Evolutionary conservation across 1,140 invertebrate genomes (phyloP).

Genomic region (Drosophila lacteicornis): DNA sequence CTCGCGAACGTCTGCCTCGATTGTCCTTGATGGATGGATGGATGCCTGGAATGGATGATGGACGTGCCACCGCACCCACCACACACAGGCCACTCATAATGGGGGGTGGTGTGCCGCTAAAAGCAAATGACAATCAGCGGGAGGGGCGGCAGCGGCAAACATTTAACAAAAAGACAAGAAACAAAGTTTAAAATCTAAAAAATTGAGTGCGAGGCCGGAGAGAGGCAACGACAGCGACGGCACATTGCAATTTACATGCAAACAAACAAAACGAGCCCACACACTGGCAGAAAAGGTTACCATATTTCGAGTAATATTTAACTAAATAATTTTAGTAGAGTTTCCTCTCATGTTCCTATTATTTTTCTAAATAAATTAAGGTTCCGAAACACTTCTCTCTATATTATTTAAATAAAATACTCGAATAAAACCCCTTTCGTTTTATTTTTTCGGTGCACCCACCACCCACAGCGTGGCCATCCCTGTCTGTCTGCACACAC

Average conservation of each 20-base stretch:
- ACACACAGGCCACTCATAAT: constrained; percentile 43
- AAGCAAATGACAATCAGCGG: constrained; percentile 57
- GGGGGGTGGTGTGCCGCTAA: constrained; percentile 23
- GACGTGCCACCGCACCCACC: constrained; percentile 13
- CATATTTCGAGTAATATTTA: too few relatives aligned
- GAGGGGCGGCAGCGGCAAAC: constrained; percentile 40
- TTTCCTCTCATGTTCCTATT: too few relatives aligned
- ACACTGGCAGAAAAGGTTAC: constrained; percentile 4
- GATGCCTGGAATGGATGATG: constrained; percentile 37
- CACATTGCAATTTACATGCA: constrained; percentile 81
- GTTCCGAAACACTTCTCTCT: too few relatives aligned
- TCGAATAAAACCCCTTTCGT: too few relatives aligned
- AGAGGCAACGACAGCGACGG: constrained; percentile 20
- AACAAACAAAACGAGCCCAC: constrained; percentile 74
- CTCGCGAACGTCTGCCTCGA: constrained; percentile 36
- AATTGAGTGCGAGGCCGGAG: constrained; percentile 22
- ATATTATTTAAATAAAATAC: too few relatives aligned
- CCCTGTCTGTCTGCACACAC: constrained; percentile 5
- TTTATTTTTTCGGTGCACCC: constrained; percentile 12
- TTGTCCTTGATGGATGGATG: constrained; percentile 56
- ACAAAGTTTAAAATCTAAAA: constrained; percentile 75
- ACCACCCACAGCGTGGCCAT: constrained; percentile 24
- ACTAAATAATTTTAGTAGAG: too few relatives aligned
- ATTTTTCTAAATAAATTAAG: too few relatives aligned
- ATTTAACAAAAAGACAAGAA: constrained; percentile 72